Evolutionary conservation across 2,888 invertebrate genomes (phyloP), one percentile per base, ranked within the genome.

Genomic region (Melolontha melolontha): DNA sequence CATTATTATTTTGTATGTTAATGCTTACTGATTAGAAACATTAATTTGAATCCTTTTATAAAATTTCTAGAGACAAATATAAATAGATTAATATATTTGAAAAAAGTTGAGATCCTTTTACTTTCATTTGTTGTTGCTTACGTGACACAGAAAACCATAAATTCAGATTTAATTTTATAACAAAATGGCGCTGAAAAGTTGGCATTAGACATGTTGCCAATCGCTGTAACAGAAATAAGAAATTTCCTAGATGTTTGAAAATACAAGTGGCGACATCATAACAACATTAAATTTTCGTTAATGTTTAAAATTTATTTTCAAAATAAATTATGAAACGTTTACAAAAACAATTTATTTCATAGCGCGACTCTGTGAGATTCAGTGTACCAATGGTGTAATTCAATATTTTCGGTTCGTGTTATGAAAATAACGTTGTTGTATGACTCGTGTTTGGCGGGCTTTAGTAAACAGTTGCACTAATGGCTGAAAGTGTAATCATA

Each of bases 401-500:
- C 17, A 11, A 8, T 17, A 27, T 11, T 40, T 34, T 34, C 14
- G 14, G n/a, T 47, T 16, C 29, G 12, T 39, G 44, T 34, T 14
- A 40, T 16, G n/a, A 57, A 12, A 66, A 29, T 40, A 12, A 44
- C 27, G 44, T 47, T 57, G 39, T 57, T 47, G 66, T 57, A 49
- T 50, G 50, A 57, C 64, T 67, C 55, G 65, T 65, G 75, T 79
- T 79, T 79, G 79, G 79, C 79, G 79, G 77, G 78, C 75, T 77
- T 77, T 72, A 68, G 66, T 69, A 77, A 77, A 77, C 78, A 79
- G 78, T 78, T 77, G 77, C 75, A 75, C 77, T 81, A 81, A 82
- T 82, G 81, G 81, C 81, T 79, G 81, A 79, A 81, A 79, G 79
- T 78, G 79, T 78, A 80, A 76, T 77, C 77, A 75, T 75, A 74